A percentile compares a stretch with the other conserved stretches of the same genome.
phyloP scores from a whole-genome alignment of 2,113 vertebrate genomes.

The Colinus virginianus region DNA sequence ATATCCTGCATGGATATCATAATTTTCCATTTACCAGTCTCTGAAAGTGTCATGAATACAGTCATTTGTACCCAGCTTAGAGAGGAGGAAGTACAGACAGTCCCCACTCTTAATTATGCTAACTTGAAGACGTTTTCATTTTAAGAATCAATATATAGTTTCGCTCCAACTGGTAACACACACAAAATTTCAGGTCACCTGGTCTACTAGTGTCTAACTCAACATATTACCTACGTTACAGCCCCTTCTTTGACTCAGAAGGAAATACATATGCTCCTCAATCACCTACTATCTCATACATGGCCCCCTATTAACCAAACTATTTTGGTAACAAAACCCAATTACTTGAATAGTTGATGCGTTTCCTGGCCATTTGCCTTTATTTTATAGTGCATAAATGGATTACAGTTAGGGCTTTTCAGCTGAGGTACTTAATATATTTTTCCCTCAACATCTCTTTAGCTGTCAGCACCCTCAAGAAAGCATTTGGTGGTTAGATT shows the following conservation, averaged over 20 bases:
- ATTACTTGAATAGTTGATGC: neutral
- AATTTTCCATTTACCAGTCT: neutral
- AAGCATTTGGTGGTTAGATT: constrained; percentile 42
- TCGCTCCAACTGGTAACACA: neutral
- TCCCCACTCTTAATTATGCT: neutral
- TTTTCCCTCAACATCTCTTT: neutral
- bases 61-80: neutral
- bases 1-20: neutral
- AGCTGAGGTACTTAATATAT: neutral
- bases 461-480: neutral
- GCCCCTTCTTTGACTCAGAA: neutral
- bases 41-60: neutral
- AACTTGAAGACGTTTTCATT: neutral
- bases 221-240: neutral
- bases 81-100: neutral
- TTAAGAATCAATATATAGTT: neutral
- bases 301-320: neutral
- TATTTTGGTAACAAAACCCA: neutral
- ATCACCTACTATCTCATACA: neutral
- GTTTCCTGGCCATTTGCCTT: constrained; percentile 7
- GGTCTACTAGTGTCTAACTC: neutral
- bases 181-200: neutral
- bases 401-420: constrained; percentile 18
- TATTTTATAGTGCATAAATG: constrained; percentile 1
- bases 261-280: neutral